Conservation (phyloP, 2,113 vertebrate genomes). For the Scortum barcoo region DNA sequence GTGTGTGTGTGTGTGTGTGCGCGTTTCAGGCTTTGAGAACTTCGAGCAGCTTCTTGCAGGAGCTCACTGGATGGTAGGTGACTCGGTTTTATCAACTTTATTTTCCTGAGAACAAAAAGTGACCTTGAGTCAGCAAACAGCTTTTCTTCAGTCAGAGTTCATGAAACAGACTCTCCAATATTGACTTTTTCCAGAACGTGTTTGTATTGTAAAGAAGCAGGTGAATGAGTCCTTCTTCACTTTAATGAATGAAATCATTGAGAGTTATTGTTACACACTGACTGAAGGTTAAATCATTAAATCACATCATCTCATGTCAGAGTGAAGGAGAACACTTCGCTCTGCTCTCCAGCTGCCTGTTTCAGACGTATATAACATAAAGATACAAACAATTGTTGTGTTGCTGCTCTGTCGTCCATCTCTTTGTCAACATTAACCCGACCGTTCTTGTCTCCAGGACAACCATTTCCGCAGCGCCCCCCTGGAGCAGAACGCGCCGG, state of each 20-base stretch:
- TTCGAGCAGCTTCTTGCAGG: slow-evolving; percentile 94
- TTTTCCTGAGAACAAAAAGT: background rate
- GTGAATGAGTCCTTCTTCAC: too few relatives aligned
- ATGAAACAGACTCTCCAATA: background rate
- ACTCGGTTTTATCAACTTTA: background rate
- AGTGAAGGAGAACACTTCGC: too few relatives aligned
- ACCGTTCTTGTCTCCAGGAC: slow-evolving; percentile 81
- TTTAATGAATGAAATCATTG: too few relatives aligned
- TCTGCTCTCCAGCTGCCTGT: too few relatives aligned
- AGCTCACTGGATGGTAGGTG: slow-evolving; percentile 97
- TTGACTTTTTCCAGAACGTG: background rate
- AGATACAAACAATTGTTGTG: too few relatives aligned
- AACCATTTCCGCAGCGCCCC: slow-evolving; percentile 90
- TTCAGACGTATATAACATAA: too few relatives aligned
- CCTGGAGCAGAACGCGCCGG: slow-evolving; percentile 89
- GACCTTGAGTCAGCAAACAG: background rate
- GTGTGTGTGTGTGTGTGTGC: background rate
- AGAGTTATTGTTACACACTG: too few relatives aligned
- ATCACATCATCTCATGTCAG: too few relatives aligned
- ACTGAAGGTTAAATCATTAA: too few relatives aligned
- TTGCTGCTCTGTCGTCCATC: too few relatives aligned
- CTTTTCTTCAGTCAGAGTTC: background rate
- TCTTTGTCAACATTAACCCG: background rate
- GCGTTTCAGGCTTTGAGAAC: slow-evolving; percentile 85
- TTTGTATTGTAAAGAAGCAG: too few relatives aligned